Evolutionary conservation across 2,888 invertebrate species (phyloP).

Genomic region (Ferdinandea cuprea): DNA sequence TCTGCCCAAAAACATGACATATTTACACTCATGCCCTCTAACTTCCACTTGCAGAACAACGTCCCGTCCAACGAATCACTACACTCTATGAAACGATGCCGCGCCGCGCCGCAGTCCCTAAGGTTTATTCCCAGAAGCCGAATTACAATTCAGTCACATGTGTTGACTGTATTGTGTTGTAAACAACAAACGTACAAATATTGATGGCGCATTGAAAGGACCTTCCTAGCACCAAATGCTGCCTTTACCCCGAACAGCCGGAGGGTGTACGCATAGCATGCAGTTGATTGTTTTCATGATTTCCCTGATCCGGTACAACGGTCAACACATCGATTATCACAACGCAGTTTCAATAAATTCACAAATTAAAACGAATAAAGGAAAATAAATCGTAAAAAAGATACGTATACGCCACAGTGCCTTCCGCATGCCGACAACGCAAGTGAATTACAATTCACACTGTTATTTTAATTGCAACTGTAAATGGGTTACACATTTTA

Average conservation of each 20-base stretch:
- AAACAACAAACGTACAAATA: neutral
- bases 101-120: no score
- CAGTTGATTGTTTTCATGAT: constrained; percentile 49
- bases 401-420: constrained; percentile 12
- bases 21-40: no score
- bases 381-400: constrained; percentile 45
- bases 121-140: neutral
- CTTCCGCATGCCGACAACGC: neutral
- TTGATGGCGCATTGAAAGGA: no score
- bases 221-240: no score
- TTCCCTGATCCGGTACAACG: constrained; percentile 43
- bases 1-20: no score
- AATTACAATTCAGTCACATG: neutral
- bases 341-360: constrained; percentile 62
- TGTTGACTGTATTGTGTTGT: neutral
- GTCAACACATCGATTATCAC: constrained; percentile 48
- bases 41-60: no score
- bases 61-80: no score
- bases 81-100: no score
- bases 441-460: constrained; percentile 64
- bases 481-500: constrained; percentile 73
- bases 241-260: no score
- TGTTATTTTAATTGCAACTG: constrained; percentile 71
- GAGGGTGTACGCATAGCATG: constrained; percentile 5
- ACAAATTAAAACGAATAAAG: constrained; percentile 53